phyloP scores from a whole-genome alignment of 2,113 vertebrate species.

The Eolophus roseicapilla region DNA sequence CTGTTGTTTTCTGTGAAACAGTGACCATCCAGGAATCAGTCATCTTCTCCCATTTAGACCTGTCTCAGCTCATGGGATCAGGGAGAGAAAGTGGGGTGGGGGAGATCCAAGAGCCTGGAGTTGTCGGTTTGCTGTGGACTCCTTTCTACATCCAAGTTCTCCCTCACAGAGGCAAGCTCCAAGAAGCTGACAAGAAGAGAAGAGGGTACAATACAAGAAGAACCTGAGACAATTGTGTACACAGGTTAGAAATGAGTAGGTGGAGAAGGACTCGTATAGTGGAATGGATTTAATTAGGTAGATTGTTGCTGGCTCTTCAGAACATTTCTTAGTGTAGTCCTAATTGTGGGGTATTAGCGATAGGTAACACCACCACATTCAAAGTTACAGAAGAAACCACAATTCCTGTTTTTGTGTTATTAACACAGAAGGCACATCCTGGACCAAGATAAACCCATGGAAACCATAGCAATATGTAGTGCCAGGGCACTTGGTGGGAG shows the following conservation, averaged over 20 bases:
- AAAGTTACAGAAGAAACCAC: neutral
- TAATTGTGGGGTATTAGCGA: neutral
- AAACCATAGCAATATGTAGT: neutral
- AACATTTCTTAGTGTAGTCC: neutral
- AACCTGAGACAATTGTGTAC: neutral
- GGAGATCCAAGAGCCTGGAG: neutral
- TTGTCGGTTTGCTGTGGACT: neutral
- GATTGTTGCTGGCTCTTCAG: neutral
- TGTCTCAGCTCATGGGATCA: neutral
- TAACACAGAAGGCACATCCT: neutral
- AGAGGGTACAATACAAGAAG: neutral
- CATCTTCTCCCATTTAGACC: neutral
- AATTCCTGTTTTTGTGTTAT: neutral
- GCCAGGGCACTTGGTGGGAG: neutral
- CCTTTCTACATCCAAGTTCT: neutral
- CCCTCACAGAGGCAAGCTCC: neutral
- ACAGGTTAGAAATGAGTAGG: neutral
- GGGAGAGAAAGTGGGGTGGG: neutral
- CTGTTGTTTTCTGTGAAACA: neutral
- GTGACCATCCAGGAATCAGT: neutral
- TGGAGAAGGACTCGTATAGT: neutral
- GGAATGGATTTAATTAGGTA: neutral
- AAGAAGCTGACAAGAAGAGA: neutral
- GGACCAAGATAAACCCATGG: neutral
- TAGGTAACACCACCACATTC: accelerated